Conservation (phyloP, 2,113 vertebrate species). For the Calyptomena viridis region DNA sequence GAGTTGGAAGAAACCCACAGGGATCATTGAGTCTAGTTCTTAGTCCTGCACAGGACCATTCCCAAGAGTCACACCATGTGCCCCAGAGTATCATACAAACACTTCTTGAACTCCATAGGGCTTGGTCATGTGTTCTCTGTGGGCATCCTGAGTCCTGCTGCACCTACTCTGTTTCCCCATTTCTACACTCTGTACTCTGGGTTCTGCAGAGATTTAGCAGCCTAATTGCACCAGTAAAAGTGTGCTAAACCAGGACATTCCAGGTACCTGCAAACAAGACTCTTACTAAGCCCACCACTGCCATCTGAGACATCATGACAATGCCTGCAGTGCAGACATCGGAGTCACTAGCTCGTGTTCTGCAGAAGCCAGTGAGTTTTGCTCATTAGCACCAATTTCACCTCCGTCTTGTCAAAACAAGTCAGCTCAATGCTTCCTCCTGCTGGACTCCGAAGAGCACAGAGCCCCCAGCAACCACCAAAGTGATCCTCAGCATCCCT, state of each 20-base stretch:
- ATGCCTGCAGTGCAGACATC: background rate
- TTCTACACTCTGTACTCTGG: background rate
- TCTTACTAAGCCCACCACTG: fast-evolving
- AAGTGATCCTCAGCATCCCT: background rate
- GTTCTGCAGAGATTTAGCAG: background rate
- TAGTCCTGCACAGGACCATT: background rate
- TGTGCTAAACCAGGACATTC: background rate
- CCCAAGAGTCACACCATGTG: background rate
- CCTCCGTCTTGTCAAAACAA: background rate
- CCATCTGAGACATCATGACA: background rate
- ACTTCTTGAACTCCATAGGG: background rate
- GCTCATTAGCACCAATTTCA: background rate
- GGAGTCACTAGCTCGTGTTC: background rate
- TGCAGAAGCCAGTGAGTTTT: background rate
- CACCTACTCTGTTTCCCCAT: background rate
- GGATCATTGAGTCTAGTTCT: background rate
- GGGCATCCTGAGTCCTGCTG: background rate
- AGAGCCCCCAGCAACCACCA: background rate
- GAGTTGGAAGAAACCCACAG: background rate
- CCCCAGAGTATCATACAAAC: background rate
- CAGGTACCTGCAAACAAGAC: fast-evolving
- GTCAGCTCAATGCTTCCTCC: background rate
- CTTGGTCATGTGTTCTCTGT: background rate
- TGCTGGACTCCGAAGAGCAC: background rate
- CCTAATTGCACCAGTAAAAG: background rate